phyloP scores from a whole-genome alignment of 2,113 vertebrate species.

The Mobula birostris region DNA sequence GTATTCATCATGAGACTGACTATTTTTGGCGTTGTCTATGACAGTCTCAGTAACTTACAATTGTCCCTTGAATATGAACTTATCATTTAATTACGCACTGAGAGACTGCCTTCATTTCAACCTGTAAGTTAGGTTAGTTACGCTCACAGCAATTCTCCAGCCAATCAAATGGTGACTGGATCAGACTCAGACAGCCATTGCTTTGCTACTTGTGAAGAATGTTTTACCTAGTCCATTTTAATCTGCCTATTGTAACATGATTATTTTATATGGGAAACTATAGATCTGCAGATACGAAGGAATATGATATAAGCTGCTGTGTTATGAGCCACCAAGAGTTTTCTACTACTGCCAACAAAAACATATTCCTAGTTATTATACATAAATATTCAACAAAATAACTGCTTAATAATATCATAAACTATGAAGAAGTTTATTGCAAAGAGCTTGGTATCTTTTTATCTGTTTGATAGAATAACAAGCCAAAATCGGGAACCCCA shows the following conservation, averaged over 20 bases:
- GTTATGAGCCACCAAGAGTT: not conserved
- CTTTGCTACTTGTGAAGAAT: constrained; percentile 44
- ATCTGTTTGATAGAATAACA: not conserved
- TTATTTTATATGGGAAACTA: not conserved
- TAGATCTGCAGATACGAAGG: not conserved
- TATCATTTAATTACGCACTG: constrained; percentile 81
- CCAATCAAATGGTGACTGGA: constrained; percentile 52
- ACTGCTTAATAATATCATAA: not conserved
- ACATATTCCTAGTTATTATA: not conserved
- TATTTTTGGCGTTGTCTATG: constrained; percentile 62
- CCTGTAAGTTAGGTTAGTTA: constrained; percentile 78
- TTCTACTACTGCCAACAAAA: not conserved
- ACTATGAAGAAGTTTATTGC: not conserved
- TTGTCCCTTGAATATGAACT: constrained; percentile 80
- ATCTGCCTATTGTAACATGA: constrained; percentile 17
- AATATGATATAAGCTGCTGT: not conserved
- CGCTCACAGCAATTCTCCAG: constrained; percentile 62
- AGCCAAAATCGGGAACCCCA: not conserved
- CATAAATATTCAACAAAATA: not conserved
- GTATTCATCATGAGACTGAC: constrained; percentile 71
- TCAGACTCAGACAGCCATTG: constrained; percentile 53
- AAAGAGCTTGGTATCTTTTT: not conserved
- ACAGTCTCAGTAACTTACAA: constrained; percentile 66
- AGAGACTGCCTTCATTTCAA: constrained; percentile 65
- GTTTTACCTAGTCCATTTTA: constrained; percentile 1